Percentiles rank a stretch among this genome's conserved stretches.
phyloP scores from a whole-genome alignment of 2,797 vertebrate species.

The Anas flavirostris region DNA sequence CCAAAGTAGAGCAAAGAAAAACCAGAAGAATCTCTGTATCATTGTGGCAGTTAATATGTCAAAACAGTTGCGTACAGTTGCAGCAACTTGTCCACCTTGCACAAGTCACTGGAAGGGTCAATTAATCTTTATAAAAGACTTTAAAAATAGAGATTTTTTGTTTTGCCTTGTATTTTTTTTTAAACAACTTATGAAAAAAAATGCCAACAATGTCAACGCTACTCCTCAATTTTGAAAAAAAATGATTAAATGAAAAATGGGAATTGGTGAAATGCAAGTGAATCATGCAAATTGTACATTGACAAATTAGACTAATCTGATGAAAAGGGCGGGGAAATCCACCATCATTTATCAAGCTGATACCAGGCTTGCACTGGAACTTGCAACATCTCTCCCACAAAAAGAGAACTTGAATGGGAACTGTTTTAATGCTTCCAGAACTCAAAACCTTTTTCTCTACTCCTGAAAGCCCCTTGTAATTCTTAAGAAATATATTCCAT shows the following conservation, averaged over 20 bases:
- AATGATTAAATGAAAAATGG: background rate
- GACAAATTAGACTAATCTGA: background rate
- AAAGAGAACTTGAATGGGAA: background rate
- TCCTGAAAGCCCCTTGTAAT: background rate
- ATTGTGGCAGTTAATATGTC: background rate
- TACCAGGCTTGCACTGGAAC: background rate
- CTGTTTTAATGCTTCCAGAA: background rate
- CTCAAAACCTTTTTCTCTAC: background rate
- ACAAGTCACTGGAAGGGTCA: background rate
- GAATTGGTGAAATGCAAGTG: background rate
- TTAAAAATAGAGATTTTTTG: background rate
- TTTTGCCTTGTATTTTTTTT: background rate
- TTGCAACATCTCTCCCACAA: background rate
- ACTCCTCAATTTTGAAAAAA: background rate
- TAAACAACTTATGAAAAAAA: background rate
- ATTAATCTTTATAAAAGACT: background rate
- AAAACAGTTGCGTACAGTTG: background rate
- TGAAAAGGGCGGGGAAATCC: background rate
- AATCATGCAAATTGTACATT: background rate
- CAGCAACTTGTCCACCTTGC: background rate
- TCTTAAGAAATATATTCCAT: background rate
- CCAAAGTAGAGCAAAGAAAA: background rate
- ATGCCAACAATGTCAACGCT: background rate
- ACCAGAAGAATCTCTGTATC: background rate
- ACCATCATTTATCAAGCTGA: background rate